Evolutionary conservation across 2,888 invertebrate genomes (phyloP).

Genomic region (Sylvicola fuscatus): DNA sequence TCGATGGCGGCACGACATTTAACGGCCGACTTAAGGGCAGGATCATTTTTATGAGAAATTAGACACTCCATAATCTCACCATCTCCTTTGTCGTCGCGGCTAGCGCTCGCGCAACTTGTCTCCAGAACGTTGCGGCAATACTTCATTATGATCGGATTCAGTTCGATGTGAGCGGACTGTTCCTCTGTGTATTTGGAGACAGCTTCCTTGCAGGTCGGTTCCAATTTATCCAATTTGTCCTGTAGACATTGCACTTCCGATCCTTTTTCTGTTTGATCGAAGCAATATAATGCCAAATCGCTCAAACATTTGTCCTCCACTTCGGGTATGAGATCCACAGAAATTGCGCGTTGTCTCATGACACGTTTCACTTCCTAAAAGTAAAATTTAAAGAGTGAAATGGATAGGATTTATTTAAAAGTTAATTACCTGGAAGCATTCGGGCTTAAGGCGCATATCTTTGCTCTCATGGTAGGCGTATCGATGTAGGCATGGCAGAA

Average conservation of each 20-base stretch:
- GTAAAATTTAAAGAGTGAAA: not conserved
- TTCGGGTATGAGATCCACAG: constrained; percentile 84
- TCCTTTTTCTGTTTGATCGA: constrained; percentile 65
- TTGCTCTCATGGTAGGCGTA: constrained; percentile 34
- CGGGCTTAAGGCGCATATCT: constrained; percentile 32
- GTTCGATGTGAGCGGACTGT: constrained; percentile 68
- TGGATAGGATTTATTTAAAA: not conserved
- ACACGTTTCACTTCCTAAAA: constrained; percentile 69
- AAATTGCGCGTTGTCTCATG: constrained; percentile 81
- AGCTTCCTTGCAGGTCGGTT: constrained; percentile 44
- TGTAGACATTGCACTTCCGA: constrained; percentile 89
- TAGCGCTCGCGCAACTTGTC: constrained; percentile 44
- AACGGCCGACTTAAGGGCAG: constrained; percentile 48
- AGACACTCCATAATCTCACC: constrained; percentile 75
- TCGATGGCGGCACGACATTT: constrained; percentile 89
- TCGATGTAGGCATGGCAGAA: constrained; percentile 79
- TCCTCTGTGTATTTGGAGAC: constrained; percentile 74
- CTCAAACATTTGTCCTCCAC: constrained; percentile 78
- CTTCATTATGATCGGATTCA: constrained; percentile 74
- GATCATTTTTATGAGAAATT: constrained; percentile 75
- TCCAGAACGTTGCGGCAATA: constrained; percentile 65
- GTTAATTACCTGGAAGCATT: constrained; percentile 23
- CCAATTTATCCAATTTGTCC: constrained; percentile 35
- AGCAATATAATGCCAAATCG: constrained; percentile 68
- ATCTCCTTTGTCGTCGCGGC: constrained; percentile 41